Evolutionary conservation across 2,888 invertebrate species (phyloP).

Genomic region (Azorinus chamasolen): DNA sequence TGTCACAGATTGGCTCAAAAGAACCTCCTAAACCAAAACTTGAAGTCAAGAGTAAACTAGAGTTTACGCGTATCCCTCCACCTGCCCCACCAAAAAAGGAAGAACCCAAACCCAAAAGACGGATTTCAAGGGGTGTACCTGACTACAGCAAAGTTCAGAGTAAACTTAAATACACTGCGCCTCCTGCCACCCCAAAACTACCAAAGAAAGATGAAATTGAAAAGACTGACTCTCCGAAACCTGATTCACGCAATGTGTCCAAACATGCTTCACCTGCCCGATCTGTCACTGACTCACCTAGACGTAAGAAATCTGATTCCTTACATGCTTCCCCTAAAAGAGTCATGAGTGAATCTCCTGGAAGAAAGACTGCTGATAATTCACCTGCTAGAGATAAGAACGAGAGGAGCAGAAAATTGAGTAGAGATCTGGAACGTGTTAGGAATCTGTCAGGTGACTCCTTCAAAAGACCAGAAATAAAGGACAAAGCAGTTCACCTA

Average conservation of each 20-base stretch:
- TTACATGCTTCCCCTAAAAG: not conserved
- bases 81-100: slow-evolving; percentile 52
- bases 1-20: slow-evolving; percentile 78
- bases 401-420: slow-evolving; percentile 22
- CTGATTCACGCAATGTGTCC: slow-evolving; percentile 25
- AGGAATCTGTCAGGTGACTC: slow-evolving; percentile 63
- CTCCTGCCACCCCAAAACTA: slow-evolving; percentile 45
- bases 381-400: slow-evolving; percentile 31
- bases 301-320: slow-evolving; percentile 2
- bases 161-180: slow-evolving; percentile 70
- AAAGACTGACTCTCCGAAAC: not conserved
- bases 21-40: slow-evolving; percentile 90
- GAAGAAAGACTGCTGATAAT: slow-evolving; percentile 15
- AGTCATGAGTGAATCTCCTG: not conserved
- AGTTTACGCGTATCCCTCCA: slow-evolving; percentile 68
- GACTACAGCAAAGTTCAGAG: slow-evolving; percentile 82
- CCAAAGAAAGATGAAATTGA: slow-evolving; percentile 44
- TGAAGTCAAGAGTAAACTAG: slow-evolving; percentile 95
- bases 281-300: slow-evolving; percentile 1
- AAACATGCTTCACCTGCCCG: slow-evolving; percentile 15
- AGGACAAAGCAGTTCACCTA: slow-evolving; percentile 49
- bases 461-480: slow-evolving; percentile 50
- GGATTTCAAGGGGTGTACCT: slow-evolving; percentile 71
- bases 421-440: slow-evolving; percentile 34
- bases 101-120: slow-evolving; percentile 65